Percentiles rank a stretch among this genome's conserved stretches.
phyloP scores from a whole-genome alignment of 2,888 invertebrate genomes.

The Dynastes tityus region DNA sequence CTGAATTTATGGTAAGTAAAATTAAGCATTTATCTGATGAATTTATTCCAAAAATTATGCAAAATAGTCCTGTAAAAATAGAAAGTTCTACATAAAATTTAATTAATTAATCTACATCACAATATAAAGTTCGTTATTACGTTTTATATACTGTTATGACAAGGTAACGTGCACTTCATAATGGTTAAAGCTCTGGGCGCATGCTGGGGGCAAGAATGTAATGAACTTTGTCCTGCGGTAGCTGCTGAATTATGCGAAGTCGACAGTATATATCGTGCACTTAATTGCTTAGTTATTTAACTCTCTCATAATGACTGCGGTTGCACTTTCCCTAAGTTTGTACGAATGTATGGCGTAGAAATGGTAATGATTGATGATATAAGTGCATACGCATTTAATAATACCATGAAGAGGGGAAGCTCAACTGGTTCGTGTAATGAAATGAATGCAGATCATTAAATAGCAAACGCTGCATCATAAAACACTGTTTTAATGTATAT shows the following conservation, averaged over 20 bases:
- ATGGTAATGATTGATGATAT: background rate
- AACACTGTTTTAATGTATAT: too few relatives aligned
- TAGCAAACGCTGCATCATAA: too few relatives aligned
- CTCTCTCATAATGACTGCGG: background rate
- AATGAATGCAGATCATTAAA: too few relatives aligned
- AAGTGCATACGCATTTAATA: too few relatives aligned
- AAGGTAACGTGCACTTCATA: conserved; percentile 6
- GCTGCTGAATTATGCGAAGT: background rate
- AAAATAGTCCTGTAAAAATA: too few relatives aligned
- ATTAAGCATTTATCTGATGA: background rate
- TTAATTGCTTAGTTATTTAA: conserved; percentile 15
- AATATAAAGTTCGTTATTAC: background rate
- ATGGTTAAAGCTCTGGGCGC: background rate
- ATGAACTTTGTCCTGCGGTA: background rate
- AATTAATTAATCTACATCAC: too few relatives aligned
- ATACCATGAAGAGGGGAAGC: too few relatives aligned
- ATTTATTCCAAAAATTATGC: too few relatives aligned
- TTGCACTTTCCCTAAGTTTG: background rate
- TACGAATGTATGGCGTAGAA: background rate
- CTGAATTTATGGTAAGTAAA: background rate
- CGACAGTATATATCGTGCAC: background rate
- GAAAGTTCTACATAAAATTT: too few relatives aligned
- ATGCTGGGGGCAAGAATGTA: background rate
- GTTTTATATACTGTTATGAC: background rate
- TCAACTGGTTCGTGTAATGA: too few relatives aligned